Percentiles rank a stretch among this genome's conserved stretches.
phyloP scores from a whole-genome alignment of 1,140 invertebrate species.

The Dermatophagoides farinae region DNA sequence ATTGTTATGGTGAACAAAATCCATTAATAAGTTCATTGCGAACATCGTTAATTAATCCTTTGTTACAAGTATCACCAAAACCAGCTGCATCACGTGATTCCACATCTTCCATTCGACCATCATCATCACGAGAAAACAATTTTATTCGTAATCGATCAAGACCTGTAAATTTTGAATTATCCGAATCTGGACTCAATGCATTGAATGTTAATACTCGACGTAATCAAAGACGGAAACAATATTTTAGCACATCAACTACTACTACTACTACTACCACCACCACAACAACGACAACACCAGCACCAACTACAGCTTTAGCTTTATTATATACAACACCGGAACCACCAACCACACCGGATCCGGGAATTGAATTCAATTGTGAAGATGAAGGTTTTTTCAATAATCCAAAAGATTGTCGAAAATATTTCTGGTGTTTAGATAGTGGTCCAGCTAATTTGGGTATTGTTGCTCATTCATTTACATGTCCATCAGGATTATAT shows the following conservation, averaged over 20 bases:
- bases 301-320: constrained; percentile 11
- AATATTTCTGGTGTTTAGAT: constrained; percentile 83
- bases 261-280: constrained; percentile 13
- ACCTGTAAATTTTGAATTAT: background rate
- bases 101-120: constrained; percentile 18
- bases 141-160: too few species aligned
- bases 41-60: constrained; percentile 1
- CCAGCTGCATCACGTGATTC: constrained; percentile 12
- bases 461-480: constrained; percentile 67
- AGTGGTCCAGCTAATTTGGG: constrained; percentile 67
- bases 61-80: background rate
- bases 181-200: background rate
- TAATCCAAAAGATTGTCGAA: constrained; percentile 78
- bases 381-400: constrained; percentile 80
- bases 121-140: background rate
- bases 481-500: constrained; percentile 67
- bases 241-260: background rate
- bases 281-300: constrained; percentile 16
- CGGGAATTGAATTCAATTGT: constrained; percentile 68
- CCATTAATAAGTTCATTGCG: constrained; percentile 17
- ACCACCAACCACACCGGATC: constrained; percentile 70
- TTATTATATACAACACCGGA: background rate
- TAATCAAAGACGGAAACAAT: constrained; percentile 3
- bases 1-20: constrained; percentile 17
- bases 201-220: constrained; percentile 8